A percentile compares a stretch with the other conserved stretches of the same genome.
Evolutionary conservation across 2,888 invertebrate species (phyloP).

Genomic region (Spatulosminthurus flaviceps): DNA sequence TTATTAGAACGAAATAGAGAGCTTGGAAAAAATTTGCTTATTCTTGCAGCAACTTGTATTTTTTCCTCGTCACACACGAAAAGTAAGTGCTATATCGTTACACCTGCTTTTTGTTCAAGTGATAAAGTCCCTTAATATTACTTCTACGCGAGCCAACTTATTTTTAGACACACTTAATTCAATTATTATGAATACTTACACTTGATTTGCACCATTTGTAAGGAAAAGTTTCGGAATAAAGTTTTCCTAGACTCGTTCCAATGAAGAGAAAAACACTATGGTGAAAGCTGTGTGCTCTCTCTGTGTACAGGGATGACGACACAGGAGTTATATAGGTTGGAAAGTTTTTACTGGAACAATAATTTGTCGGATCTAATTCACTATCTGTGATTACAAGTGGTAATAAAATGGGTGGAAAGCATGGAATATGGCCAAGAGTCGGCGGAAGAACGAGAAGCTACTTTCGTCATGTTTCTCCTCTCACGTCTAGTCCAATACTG

Average conservation of each 20-base stretch:
- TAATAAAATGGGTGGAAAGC: slow-evolving; percentile 29
- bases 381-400: slow-evolving; percentile 27
- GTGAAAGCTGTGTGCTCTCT: too few species aligned
- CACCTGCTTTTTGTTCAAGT: background rate
- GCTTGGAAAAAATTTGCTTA: background rate
- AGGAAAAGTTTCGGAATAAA: background rate
- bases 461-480: slow-evolving; percentile 51
- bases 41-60: background rate
- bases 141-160: too few species aligned
- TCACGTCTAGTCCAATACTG: slow-evolving; percentile 51
- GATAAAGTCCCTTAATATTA: too few species aligned
- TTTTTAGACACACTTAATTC: background rate
- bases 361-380: background rate
- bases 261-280: too few species aligned
- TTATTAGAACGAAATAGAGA: background rate
- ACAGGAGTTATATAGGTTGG: too few species aligned
- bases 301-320: too few species aligned
- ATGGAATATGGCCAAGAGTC: slow-evolving; percentile 45
- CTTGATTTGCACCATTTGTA: slow-evolving; percentile 13
- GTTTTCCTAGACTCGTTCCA: too few species aligned
- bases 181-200: slow-evolving; percentile 12
- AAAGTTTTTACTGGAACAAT: background rate
- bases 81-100: background rate
- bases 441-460: slow-evolving; percentile 34
- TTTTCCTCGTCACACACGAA: background rate